Percentiles rank a stretch among this genome's conserved stretches.
Conservation (phyloP, 2,797 vertebrate genomes). For the Chrosomus eos region DNA sequence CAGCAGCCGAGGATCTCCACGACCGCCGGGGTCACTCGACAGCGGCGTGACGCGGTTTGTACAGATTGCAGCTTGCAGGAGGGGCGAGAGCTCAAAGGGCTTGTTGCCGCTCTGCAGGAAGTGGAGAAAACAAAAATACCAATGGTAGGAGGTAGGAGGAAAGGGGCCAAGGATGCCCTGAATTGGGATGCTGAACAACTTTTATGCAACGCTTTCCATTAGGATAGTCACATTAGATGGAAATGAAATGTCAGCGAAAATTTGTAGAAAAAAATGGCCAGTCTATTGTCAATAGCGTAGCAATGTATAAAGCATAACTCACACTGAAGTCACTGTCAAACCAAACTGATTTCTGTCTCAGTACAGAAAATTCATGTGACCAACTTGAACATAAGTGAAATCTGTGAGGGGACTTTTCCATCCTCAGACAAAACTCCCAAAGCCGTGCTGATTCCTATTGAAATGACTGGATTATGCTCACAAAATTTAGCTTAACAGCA, state of each 20-base stretch:
- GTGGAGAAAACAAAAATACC: conserved; percentile 49
- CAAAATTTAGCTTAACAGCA: background rate
- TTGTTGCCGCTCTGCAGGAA: conserved; percentile 30
- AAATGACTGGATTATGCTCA: background rate
- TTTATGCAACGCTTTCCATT: background rate
- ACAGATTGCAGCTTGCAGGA: conserved; percentile 63
- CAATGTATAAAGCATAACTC: too few species aligned
- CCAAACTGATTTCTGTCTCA: background rate
- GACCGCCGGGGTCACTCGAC: conserved; percentile 53
- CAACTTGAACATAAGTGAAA: background rate
- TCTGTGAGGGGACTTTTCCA: background rate
- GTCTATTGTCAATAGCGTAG: background rate
- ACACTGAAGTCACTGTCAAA: background rate
- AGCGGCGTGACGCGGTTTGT: conserved; percentile 64
- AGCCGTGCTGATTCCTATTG: background rate
- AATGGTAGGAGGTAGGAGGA: conserved; percentile 53
- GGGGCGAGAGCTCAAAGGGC: conserved; percentile 45
- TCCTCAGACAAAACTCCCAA: background rate
- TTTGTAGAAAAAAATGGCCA: too few species aligned
- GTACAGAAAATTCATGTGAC: background rate
- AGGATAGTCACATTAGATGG: too few species aligned
- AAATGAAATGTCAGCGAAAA: background rate
- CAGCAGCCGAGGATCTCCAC: conserved; percentile 46
- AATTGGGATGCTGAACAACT: background rate
- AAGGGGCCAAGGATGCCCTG: background rate